Base-by-base conservation (phyloP, 2,797 vertebrate species). In the Pseudocheirus occidentalis region DNA sequence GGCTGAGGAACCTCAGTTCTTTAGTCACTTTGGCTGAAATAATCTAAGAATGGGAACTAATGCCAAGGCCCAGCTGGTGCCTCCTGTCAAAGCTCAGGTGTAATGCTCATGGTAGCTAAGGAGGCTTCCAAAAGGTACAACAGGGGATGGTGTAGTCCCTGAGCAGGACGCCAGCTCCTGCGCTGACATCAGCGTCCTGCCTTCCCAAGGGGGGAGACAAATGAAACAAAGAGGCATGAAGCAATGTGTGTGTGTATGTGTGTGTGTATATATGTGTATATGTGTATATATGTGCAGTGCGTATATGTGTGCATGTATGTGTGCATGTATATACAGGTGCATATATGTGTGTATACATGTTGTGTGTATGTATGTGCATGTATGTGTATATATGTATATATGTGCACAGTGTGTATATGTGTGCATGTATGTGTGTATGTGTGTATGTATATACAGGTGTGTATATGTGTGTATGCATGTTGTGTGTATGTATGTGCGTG, bases 51-150 rank as follows among this genome's bases (percentile, higher is more conserved):
- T 10, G 66, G n/a, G 18, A 46, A 10, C 66, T 40, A 73, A n/a
- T 18, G 62, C 34, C 62, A n/a, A 2, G 40, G 40, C 29, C 0
- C 5, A 3, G 0, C 4, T 5, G 62, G 29, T 0, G 0, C 40
- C 90, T 58, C 62, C 55, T 11, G 31, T 62, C 40, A 9, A 50
- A 59, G 89, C 46, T 89, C 34, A 1, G 12, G 18, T 50, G 34
- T 24, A 7, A 91, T 3, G 16, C 59, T 29, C 40, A 54, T 29
- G 0, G 0, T 46, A 14, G 50, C 40, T 56, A 4, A 12, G 27
- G 92, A 96, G 92, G 31, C 52, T 3, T 3, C 31, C n/a, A 24
- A 21, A 1, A 0, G 52, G 29, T 12, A 21, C n/a, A 29, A 21
- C 91, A 87, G 13, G 90, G 27, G 50, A 27, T 0, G 0, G 3